phyloP scores from a whole-genome alignment of 2,888 invertebrate species.

The Monopis laevigella region DNA sequence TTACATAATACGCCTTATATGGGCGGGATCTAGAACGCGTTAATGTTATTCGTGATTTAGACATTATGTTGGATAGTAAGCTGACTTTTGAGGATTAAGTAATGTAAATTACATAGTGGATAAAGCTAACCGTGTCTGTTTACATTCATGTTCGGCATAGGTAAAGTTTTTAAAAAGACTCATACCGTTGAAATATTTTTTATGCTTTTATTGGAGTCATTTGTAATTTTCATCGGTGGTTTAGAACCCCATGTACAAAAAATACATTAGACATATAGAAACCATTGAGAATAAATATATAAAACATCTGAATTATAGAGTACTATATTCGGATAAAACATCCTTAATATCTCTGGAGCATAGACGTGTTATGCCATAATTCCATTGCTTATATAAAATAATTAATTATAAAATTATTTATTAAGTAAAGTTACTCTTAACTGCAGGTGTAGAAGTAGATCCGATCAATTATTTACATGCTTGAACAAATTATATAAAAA shows the following conservation, averaged over 20 bases:
- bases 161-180: neutral
- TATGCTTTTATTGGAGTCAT: neutral
- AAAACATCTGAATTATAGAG: neutral
- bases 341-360: conserved; percentile 4
- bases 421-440: too few species aligned
- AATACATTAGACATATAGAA: neutral
- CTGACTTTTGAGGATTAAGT: neutral
- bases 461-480: too few species aligned
- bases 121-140: neutral
- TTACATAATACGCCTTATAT: neutral
- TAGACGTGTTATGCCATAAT: too few species aligned
- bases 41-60: neutral
- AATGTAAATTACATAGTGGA: neutral
- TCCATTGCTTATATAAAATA: too few species aligned
- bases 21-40: neutral
- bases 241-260: neutral
- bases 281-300: neutral
- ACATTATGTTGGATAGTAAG: neutral
- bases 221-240: neutral
- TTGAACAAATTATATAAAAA: too few species aligned
- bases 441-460: too few species aligned
- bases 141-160: neutral
- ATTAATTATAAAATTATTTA: too few species aligned
- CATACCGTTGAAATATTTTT: neutral
- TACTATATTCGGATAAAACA: neutral